Evolutionary conservation across 2,888 invertebrate species (phyloP), one percentile per base, ranked within the genome.

Genomic region (Rhopalosiphum nymphaeae): DNA sequence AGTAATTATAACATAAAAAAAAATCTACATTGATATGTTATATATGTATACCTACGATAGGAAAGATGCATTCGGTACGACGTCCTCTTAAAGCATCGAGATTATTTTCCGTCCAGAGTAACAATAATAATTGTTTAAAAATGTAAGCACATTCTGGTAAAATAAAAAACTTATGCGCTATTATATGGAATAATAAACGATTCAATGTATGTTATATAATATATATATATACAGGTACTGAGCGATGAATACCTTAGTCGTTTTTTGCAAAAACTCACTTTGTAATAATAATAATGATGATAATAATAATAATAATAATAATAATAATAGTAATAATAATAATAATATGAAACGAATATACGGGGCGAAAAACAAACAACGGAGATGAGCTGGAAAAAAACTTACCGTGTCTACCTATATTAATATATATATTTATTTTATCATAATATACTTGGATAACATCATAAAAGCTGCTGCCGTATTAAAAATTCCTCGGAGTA

Each of bases 401-500:
- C 78, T 78, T 78, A 36, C 78, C 78, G 36, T 36, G 36, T 78
- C 78, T 78, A 78, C 78, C 21, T 78, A 90, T 90, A 90, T 90
- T 90, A 46, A n/a, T 61, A 29, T 85, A 85, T 44, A 85, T 85
- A 36, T 36, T 78, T 78, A 78, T 78, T 78, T 67, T 44, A 67
- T 46, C 42, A 67, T 67, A 90, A 90, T 78, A 78, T 91, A 46
- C 78, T 91, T n/a, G 67, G 91, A 49, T 67, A 91, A 21, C 36
- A 53, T 84, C n/a, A 44, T 44, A 49, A 84, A 36, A 88, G n/a
- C n/a, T 36, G 89, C n/a, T 36, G 53, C 53, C 29, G 91, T 91
- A 91, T 91, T 91, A 91, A 91, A 91, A 91, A 91, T 91, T 91
- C 85, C 91, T n/a, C 21, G 44, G 46, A 85, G 85, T 85, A 53